Base-by-base conservation (phyloP, 2,797 vertebrate genomes). In the Oreortyx pictus region DNA sequence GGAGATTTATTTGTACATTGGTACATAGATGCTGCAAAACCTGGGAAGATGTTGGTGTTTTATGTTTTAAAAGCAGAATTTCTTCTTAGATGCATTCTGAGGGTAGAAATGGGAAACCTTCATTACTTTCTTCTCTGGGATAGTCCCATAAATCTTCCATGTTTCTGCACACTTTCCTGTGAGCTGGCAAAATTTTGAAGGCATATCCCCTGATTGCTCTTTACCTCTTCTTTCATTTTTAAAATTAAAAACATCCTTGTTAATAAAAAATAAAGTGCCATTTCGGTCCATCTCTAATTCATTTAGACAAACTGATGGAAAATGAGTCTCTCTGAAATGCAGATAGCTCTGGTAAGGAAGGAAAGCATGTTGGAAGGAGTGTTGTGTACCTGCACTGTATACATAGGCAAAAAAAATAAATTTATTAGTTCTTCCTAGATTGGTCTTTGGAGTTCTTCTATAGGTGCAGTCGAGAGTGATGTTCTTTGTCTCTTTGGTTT, bases 281-380 rank as follows among this genome's bases (percentile, higher is more conserved):
- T 19, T 68, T 68, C 44, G 35, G 39, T 29, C 13, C 22, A 29
- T 18, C 16, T 17, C 8, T 57, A 19, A 57, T 54, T 62, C 8
- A 15, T 70, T 49, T 19, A 17, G 35, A 2, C 50, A 54, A 50
- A 31, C 24, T 56, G 24, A 14, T 43, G n/a, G 46, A 80, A 70
- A 62, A 57, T 43, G 15, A 46, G 57, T 37, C 47, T 67, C 7
- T 0, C 0, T 52, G 59, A 33, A 24, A 12, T 1, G 8, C 0
- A 4, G 59, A 5, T 31, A 9, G 31, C 46, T 24, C 49, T 86
- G 73, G 47, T 25, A 0, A 0, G 6, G 49, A 61, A 66, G n/a
- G 56, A 31, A 57, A 75, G 39, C 59, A 22, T 76, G 74, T n/a
- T 65, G n/a, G 46, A 22, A 83, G 33, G 62, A 87, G 74, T 19